phyloP scores from a whole-genome alignment of 2,113 vertebrate genomes.

The Apteryx mantelli region DNA sequence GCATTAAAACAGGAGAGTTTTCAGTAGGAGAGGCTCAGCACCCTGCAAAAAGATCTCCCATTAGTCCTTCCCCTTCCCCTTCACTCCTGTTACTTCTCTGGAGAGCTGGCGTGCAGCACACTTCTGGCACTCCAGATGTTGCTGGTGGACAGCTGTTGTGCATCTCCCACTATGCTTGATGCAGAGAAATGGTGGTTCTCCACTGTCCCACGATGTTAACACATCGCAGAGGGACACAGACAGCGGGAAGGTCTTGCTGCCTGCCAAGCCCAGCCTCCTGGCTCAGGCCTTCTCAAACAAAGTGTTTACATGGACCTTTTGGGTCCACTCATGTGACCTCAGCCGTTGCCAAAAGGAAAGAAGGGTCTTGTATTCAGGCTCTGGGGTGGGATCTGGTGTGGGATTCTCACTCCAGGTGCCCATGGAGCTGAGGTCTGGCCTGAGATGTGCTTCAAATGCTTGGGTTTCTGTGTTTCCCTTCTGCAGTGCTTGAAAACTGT shows the following conservation, averaged over 20 bases:
- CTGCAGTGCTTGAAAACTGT: not conserved
- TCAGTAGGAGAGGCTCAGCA: not conserved
- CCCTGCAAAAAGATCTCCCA: not conserved
- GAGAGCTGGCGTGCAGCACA: not conserved
- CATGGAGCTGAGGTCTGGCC: not conserved
- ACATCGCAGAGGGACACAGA: not conserved
- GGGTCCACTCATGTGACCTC: not conserved
- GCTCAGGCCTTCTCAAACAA: not conserved
- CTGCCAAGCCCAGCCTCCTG: not conserved
- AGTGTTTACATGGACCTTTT: not conserved
- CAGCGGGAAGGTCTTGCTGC: not conserved
- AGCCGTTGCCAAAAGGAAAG: not conserved
- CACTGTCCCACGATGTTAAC: not conserved
- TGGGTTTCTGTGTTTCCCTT: not conserved
- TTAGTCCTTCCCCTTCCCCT: not conserved
- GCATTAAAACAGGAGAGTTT: not conserved
- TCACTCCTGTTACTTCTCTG: not conserved
- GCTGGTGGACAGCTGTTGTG: not conserved
- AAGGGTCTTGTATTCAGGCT: not conserved
- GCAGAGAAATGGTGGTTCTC: not conserved
- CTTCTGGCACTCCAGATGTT: not conserved
- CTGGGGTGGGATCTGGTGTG: not conserved
- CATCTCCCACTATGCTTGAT: not conserved
- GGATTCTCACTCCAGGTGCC: fast-evolving
- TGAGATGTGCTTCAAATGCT: not conserved